phyloP scores from a whole-genome alignment of 2,888 invertebrate species.

The Campoplex nolae region DNA sequence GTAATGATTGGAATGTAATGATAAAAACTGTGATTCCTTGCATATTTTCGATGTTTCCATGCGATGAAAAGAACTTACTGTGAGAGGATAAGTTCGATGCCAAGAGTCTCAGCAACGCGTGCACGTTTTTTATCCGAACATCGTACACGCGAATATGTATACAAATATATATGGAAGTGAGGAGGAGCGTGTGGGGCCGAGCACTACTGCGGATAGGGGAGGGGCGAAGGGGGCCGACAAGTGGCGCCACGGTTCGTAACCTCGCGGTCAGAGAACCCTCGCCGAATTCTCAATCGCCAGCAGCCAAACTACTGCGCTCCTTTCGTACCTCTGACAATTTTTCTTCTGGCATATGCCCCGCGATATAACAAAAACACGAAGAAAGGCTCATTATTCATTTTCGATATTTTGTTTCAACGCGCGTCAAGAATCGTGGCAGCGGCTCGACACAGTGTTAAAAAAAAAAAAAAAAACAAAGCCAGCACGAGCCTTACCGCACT shows the following conservation, averaged over 20 bases:
- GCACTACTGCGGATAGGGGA: not conserved
- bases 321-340: not conserved
- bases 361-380: not conserved
- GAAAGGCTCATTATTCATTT: not conserved
- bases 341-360: not conserved
- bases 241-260: constrained; percentile 48
- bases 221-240: constrained; percentile 20
- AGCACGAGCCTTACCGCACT: too few species aligned
- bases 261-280: not conserved
- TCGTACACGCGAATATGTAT: not conserved
- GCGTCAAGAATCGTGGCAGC: too few species aligned
- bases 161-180: not conserved
- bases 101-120: not conserved
- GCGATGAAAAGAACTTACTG: not conserved
- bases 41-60: not conserved
- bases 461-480: too few species aligned
- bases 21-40: not conserved
- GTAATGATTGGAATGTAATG: not conserved
- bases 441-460: too few species aligned
- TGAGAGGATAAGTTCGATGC: not conserved
- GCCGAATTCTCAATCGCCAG: not conserved
- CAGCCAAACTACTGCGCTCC: not conserved
- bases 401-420: not conserved
- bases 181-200: not conserved
- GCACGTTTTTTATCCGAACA: not conserved